A percentile compares a stretch with the other conserved stretches of the same genome.
phyloP scores from a whole-genome alignment of 2,888 invertebrate genomes.

The Yponomeuta cagnagella region DNA sequence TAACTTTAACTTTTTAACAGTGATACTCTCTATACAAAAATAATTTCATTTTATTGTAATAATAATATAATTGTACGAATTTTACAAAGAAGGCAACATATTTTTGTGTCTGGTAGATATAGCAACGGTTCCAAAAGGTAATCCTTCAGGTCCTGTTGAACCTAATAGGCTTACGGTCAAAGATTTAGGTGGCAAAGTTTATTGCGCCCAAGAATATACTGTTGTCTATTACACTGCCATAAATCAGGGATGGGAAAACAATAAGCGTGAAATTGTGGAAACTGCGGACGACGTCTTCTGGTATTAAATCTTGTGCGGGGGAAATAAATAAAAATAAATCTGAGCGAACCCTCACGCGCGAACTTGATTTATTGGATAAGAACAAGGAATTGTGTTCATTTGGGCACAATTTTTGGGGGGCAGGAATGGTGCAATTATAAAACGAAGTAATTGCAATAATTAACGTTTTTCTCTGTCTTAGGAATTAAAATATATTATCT shows the following conservation, averaged over 20 bases:
- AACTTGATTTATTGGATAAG: constrained; percentile 57
- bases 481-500: not conserved
- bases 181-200: constrained; percentile 75
- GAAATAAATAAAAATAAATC: constrained; percentile 76
- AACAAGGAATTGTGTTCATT: constrained; percentile 2
- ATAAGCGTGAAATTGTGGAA: constrained; percentile 77
- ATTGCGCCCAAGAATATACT: constrained; percentile 70
- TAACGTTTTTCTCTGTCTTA: not conserved
- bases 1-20: too few relatives aligned
- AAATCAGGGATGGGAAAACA: constrained; percentile 76
- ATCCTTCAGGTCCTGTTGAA: constrained; percentile 17
- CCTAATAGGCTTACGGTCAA: constrained; percentile 65
- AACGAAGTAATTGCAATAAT: constrained; percentile 4
- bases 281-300: constrained; percentile 66
- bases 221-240: constrained; percentile 68
- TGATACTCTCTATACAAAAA: too few relatives aligned
- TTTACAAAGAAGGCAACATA: not conserved
- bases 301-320: constrained; percentile 71
- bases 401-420: not conserved
- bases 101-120: not conserved
- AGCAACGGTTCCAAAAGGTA: constrained; percentile 5
- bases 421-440: constrained; percentile 6
- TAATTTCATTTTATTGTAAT: too few relatives aligned
- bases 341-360: constrained; percentile 55
- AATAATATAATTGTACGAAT: too few relatives aligned